Base-by-base conservation (phyloP, 1,140 invertebrate genomes). In the Ips nitidus region DNA sequence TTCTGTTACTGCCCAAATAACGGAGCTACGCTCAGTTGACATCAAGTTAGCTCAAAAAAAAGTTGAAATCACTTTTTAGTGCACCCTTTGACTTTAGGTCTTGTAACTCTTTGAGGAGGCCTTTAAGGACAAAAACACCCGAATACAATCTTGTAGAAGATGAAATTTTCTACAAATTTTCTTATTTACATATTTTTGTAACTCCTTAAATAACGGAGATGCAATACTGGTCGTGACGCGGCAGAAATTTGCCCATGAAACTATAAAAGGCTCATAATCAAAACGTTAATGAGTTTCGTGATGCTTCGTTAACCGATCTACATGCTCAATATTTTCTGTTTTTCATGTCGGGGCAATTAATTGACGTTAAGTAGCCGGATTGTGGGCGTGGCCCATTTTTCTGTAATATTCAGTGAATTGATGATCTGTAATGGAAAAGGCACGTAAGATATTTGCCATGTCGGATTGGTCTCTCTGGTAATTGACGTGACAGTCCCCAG, bases 221-320 rank as follows among this genome's bases (percentile, higher is more conserved):
- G 22, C 22, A 22, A 22, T 22, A 22, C 22, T 22, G 22, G 22
- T 43, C 8, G 45, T 68, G 66, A 68, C 50, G 7, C 41, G 36
- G 58, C 66, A 45, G 40, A 56, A 41, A 53, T 68, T 58, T 41
- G 37, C 53, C 45, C 66, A 59, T 52, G 36, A 37, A 58, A 66
- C 41, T 55, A 60, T 52, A 68, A 68, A 41, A 42, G 40, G 40
- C 56, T 60, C 66, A 60, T 68, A 68, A 60, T 68, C 57, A 60
- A 68, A 68, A 60, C 40, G 37, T 60, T 60, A 68, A 68, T 68
- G 47, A 68, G n/a, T 68, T 68, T 53, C 56, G 66, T 41, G 38
- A 59, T 38, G 66, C 5, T 68, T 68, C 56, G 66, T 68, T 68
- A 60, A 37, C 38, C 36, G 45, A 41, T 68, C 45, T 60, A 65